phyloP scores from a whole-genome alignment of 1,140 invertebrate species.

The Ceratina calcarata region DNA sequence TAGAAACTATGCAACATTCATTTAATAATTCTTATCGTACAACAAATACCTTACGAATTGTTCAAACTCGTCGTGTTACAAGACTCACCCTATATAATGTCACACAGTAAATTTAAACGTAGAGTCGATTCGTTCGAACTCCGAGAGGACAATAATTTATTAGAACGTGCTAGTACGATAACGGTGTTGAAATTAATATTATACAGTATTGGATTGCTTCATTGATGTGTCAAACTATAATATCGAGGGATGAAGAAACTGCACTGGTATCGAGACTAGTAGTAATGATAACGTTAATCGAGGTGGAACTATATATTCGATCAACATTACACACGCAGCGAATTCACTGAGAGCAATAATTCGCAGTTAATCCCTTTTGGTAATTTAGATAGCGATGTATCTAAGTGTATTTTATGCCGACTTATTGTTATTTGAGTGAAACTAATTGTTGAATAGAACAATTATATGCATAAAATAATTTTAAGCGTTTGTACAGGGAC shows the following conservation, averaged over 20 bases:
- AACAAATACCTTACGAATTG: no score
- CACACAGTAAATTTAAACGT: no score
- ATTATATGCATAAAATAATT: neutral
- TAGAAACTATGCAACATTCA: no score
- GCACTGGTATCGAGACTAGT: neutral
- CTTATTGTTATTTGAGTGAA: neutral
- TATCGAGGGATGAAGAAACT: neutral
- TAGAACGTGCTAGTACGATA: constrained; percentile 4
- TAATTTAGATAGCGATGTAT: constrained; percentile 1
- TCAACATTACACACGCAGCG: no score
- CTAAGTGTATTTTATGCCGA: constrained; percentile 9
- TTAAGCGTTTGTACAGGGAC: constrained; percentile 7
- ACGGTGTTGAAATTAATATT: constrained; percentile 48
- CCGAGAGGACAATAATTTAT: constrained; percentile 49
- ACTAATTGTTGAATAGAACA: neutral
- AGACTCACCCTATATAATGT: no score
- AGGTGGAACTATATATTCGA: neutral
- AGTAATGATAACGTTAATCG: neutral
- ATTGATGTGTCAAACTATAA: neutral
- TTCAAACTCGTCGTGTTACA: no score
- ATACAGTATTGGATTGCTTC: constrained; percentile 47
- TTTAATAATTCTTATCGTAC: no score
- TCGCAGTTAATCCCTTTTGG: neutral
- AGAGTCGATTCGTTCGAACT: neutral
- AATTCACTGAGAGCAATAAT: constrained; percentile 26